phyloP scores from a whole-genome alignment of 1,140 invertebrate species.

The Trichonephila clavipes region DNA sequence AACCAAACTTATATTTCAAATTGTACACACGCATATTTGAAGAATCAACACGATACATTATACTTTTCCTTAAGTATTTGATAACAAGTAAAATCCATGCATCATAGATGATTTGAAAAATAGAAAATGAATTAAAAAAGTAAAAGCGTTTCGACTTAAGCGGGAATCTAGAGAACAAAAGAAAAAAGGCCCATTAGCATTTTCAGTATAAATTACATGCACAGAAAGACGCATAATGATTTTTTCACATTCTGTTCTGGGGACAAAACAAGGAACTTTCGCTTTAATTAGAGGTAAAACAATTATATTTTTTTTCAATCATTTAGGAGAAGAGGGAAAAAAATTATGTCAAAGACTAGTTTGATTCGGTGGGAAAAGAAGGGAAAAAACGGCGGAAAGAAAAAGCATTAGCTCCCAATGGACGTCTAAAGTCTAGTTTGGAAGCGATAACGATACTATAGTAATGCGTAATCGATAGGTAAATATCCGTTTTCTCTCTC shows the following conservation, averaged over 20 bases:
- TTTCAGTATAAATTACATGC: slow-evolving; percentile 52
- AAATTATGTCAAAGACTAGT: slow-evolving; percentile 40
- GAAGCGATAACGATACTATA: slow-evolving; percentile 74
- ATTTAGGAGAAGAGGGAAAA: background rate
- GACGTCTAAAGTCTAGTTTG: slow-evolving; percentile 68
- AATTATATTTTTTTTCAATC: slow-evolving; percentile 67
- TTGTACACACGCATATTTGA: background rate
- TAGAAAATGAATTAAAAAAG: background rate
- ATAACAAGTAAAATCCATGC: background rate
- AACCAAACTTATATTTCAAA: no score
- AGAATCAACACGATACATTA: background rate
- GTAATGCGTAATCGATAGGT: slow-evolving; percentile 72
- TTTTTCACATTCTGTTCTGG: slow-evolving; percentile 55
- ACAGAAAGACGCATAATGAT: slow-evolving; percentile 36
- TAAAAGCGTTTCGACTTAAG: background rate
- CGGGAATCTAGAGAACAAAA: background rate
- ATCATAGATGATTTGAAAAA: background rate
- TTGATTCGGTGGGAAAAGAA: slow-evolving; percentile 20
- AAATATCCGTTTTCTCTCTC: slow-evolving; percentile 70
- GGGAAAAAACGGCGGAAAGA: slow-evolving; percentile 37
- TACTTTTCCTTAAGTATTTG: background rate
- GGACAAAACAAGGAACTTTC: slow-evolving; percentile 56
- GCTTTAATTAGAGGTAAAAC: slow-evolving; percentile 64
- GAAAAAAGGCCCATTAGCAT: slow-evolving; percentile 3
- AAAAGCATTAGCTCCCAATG: slow-evolving; percentile 69